These are phyloP conservation scores for Ashinkailepas kermadecensis DNA, from an alignment of 2,888 invertebrate species.

Conservation along the genomic window DNA sequence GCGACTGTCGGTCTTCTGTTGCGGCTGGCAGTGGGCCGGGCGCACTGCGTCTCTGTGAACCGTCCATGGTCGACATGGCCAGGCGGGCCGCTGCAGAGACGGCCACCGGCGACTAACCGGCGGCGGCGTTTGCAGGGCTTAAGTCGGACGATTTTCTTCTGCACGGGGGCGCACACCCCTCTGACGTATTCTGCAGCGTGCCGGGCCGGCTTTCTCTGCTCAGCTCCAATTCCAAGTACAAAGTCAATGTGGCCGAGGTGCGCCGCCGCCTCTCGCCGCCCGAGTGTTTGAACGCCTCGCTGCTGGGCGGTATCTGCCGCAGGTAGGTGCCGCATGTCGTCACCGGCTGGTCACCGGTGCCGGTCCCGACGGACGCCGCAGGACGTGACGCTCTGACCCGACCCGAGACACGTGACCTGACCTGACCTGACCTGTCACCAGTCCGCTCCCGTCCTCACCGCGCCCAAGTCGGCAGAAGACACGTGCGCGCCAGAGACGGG, in stretches of 20 bases:
- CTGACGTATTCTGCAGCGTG: conserved; percentile 93
- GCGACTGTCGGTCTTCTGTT: no score
- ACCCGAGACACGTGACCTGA: not conserved
- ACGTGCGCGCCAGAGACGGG: not conserved
- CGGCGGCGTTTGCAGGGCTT: not conserved
- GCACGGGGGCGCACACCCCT: conserved; percentile 1
- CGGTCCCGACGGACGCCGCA: not conserved
- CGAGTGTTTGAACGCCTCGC: conserved; percentile 95
- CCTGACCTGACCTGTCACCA: not conserved
- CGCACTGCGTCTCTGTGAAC: no score
- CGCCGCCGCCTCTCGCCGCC: conserved; percentile 94
- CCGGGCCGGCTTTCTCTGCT: conserved; percentile 92
- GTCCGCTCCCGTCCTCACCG: not conserved
- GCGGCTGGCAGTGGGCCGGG: no score
- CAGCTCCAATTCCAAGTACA: conserved; percentile 98
- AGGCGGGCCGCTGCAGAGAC: no score
- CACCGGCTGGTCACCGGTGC: not conserved
- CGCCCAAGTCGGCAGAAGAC: not conserved
- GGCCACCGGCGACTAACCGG: no score
- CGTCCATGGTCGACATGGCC: no score
- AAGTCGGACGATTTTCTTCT: not conserved
- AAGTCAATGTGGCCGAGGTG: conserved; percentile 98
- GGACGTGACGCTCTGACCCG: not conserved
- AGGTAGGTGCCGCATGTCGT: conserved; percentile 54
- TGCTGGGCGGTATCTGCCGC: conserved; percentile 91